Evolutionary conservation across 2,113 vertebrate genomes (phyloP), one percentile per base, ranked within the genome.

Genomic region (Ursus arctos): DNA sequence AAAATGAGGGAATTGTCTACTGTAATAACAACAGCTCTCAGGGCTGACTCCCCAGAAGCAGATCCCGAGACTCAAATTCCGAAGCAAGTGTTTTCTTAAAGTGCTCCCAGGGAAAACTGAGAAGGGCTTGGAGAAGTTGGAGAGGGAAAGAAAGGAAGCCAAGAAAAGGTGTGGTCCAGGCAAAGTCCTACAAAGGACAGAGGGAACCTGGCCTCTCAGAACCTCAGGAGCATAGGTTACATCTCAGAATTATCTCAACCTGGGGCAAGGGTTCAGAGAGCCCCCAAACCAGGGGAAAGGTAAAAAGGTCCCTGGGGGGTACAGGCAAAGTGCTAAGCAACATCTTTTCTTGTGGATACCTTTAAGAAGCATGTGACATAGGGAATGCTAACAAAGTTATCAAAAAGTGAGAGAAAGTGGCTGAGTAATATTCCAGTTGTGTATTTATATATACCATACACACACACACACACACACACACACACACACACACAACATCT

Each of bases 11-110:
- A 6, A 43, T 43, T 51, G 49, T 36, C 24, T n/a, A 11, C 14
- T 92, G 13, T 51, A 77, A 94, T 40, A 82, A 40, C 49, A 91
- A n/a, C 33, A 53, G 33, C 43, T 82, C 51, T 81, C 19, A 49
- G 57, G 61, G 6, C 11, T 40, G 65, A 9, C 33, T 55, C 33
- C 51, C n/a, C 33, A 83, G 92, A 83, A 63, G 31, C 57, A 71
- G 61, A 84, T 15, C 13, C 26, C 43, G 49, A 94, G 57, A 65
- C 12, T 10, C 16, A 18, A 11, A 22, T 65, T 95, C 6, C 47
- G 59, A 95, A 94, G 7, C 24, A 40, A 91, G 21, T n/a, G 8
- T 88, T 63, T 88, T 89, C 77, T 95, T 33, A 83, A 91, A 85
- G 72, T 16, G 7, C 19, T 89, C 18, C 43, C 47, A 95, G 47